Base-by-base conservation (phyloP, 2,113 vertebrate genomes). In the Xiphophorus maculatus region DNA sequence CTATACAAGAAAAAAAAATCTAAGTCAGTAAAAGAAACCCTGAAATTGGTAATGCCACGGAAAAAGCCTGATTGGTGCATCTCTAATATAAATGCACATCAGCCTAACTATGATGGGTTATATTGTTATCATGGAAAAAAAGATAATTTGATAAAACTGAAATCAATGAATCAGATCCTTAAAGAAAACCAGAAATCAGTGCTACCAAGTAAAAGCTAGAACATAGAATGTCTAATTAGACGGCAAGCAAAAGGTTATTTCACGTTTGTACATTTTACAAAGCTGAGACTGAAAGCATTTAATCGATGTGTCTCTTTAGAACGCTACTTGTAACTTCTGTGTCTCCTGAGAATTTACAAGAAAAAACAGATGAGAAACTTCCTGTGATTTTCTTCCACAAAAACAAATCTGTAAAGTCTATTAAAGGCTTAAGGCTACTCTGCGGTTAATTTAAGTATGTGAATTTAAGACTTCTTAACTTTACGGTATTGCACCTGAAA, bases 401-500 rank as follows among this genome's bases (percentile, higher is more conserved):
- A 86, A 83, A 22, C 51, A 74, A 89, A 85, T 84, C 44, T 27
- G 69, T 25, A 62, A 84, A 83, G 69, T 85, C 74, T 78, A 76
- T 83, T 71, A 74, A 80, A 82, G 68, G 66, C 71, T 84, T 75
- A 74, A 71, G 66, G 62, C 65, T 72, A 60, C 67, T 70, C 73
- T 66, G 74, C 48, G 67, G 63, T 74, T 90, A 73, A 87, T 81
- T 83, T 28, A 37, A 12, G 14, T 9, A 35, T 15, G 37, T 63
- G 44, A 32, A 58, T 54, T 80, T 60, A 54, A 48, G 76, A 79
- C 86, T 70, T 75, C 66, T 78, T 69, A 81, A 83, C 62, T 91
- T 86, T 74, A 67, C 83, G 63, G 75, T 63, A 84, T 58, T 73
- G 77, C 87, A 87, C 70, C 80, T 89, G 80, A 80, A 83, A 86